Percentiles rank a stretch among this genome's conserved stretches.
Evolutionary conservation across 1,140 invertebrate genomes (phyloP).

Genomic region (Aplysia californica): DNA sequence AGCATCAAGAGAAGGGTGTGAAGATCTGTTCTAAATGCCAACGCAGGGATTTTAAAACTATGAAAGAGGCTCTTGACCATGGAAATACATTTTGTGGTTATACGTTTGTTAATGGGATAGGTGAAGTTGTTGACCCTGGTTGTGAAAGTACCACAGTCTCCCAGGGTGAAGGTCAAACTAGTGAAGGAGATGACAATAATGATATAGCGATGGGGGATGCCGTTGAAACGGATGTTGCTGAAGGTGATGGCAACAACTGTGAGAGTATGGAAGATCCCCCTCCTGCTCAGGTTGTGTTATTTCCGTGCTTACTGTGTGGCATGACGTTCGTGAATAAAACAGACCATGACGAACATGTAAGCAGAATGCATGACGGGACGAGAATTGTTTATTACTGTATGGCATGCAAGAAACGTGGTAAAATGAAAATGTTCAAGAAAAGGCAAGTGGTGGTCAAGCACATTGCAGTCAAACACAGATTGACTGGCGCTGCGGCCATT

Average conservation of each 20-base stretch:
- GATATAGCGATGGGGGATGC: neutral
- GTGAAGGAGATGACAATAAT: neutral
- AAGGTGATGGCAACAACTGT: slow-evolving; percentile 7
- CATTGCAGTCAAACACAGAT: slow-evolving; percentile 46
- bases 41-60: slow-evolving; percentile 24
- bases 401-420: neutral
- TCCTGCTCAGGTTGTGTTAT: slow-evolving; percentile 25
- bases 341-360: slow-evolving; percentile 47
- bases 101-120: no score
- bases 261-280: slow-evolving; percentile 21
- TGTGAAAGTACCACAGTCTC: neutral
- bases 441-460: slow-evolving; percentile 47
- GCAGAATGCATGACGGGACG: slow-evolving; percentile 48
- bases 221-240: slow-evolving; percentile 8
- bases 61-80: slow-evolving; percentile 37
- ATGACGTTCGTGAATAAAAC: slow-evolving; percentile 43
- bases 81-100: slow-evolving; percentile 14
- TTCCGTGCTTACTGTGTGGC: slow-evolving; percentile 60
- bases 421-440: slow-evolving; percentile 39
- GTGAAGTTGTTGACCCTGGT: neutral
- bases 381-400: slow-evolving; percentile 22
- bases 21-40: slow-evolving; percentile 34
- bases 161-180: neutral
- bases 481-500: slow-evolving; percentile 31
- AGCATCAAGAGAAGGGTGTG: slow-evolving; percentile 31